Evolutionary conservation across 2,797 vertebrate species (phyloP).

Genomic region (Astyanax mexicanus): DNA sequence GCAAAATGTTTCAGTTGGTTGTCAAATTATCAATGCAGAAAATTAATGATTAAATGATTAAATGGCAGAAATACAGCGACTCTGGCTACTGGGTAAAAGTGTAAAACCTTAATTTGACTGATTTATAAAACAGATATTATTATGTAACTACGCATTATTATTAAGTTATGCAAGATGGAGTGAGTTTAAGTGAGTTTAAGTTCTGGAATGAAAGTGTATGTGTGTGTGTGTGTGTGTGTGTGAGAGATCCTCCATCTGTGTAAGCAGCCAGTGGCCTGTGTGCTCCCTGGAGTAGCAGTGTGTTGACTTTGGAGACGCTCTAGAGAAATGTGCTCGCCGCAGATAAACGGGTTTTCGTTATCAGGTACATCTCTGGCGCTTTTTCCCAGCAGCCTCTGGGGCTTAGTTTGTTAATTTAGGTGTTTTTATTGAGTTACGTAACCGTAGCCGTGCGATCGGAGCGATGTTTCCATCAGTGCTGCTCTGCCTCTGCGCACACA

Average conservation of each 20-base stretch:
- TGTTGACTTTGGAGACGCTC: constrained; percentile 71
- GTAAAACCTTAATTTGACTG: too few relatives aligned
- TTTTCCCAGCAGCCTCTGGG: constrained; percentile 57
- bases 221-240: too few relatives aligned
- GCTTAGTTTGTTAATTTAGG: constrained; percentile 39
- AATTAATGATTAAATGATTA: too few relatives aligned
- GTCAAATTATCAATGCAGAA: too few relatives aligned
- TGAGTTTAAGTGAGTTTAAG: too few relatives aligned
- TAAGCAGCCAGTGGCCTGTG: constrained; percentile 18
- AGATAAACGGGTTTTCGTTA: constrained; percentile 64
- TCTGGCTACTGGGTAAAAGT: too few relatives aligned
- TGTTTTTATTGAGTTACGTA: constrained; percentile 53
- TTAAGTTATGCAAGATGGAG: neutral
- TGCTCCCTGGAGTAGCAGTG: constrained; percentile 34
- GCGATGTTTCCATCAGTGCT: constrained; percentile 14
- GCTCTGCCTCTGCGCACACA: constrained; percentile 20
- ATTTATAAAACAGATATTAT: too few relatives aligned
- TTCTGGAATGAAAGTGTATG: constrained; percentile 2
- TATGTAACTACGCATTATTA: too few relatives aligned
- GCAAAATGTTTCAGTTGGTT: too few relatives aligned
- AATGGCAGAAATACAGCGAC: too few relatives aligned
- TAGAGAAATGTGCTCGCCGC: constrained; percentile 59
- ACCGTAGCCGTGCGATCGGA: constrained; percentile 29
- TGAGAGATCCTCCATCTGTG: constrained; percentile 25
- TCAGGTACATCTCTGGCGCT: constrained; percentile 56